These are phyloP conservation scores for Nannospalax galili DNA, from an alignment of 2,113 vertebrate species.

Conservation along the genomic window DNA sequence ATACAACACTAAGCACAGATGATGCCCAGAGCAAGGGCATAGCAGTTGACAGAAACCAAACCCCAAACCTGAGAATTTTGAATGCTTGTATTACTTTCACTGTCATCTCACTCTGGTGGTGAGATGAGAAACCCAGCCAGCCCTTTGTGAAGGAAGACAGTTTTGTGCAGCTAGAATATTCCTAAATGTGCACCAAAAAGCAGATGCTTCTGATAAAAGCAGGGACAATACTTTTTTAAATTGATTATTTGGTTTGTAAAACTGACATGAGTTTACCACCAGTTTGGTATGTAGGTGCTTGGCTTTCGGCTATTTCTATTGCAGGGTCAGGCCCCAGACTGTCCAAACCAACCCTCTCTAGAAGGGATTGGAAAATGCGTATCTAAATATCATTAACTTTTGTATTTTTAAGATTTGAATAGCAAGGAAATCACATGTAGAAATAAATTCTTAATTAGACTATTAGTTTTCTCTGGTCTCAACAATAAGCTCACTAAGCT, in stretches of 20 bases:
- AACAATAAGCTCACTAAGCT: background rate
- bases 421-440: background rate
- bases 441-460: background rate
- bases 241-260: background rate
- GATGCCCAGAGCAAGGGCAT: background rate
- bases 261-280: background rate
- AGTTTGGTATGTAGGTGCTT: background rate
- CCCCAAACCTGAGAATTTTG: background rate
- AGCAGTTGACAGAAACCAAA: background rate
- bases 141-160: fast-evolving
- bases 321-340: background rate
- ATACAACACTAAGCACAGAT: background rate
- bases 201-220: background rate
- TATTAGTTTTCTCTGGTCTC: background rate
- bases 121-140: background rate
- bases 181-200: background rate
- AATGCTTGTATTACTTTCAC: background rate
- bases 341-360: background rate
- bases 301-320: background rate
- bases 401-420: slow-evolving; percentile 19
- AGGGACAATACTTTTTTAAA: background rate
- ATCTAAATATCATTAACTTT: background rate
- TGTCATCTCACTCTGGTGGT: background rate
- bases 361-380: background rate
- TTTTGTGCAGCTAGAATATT: background rate